Conservation (phyloP, 37 sponge, comb jelly and placozoan genomes). For the Bolinopsis microptera region DNA sequence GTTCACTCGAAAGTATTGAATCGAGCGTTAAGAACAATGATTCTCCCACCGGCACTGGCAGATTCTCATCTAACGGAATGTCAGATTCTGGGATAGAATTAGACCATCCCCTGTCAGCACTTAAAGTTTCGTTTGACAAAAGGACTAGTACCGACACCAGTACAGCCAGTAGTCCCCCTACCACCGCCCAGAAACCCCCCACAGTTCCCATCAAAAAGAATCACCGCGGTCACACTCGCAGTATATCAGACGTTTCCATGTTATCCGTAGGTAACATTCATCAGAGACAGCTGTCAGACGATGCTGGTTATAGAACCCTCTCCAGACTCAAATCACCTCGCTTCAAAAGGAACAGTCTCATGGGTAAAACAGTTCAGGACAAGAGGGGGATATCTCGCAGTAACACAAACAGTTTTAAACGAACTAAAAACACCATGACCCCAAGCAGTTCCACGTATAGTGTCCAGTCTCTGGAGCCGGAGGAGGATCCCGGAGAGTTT, state of each 20-base stretch:
- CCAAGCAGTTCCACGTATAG: conserved; percentile 47
- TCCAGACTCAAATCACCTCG: conserved; percentile 56
- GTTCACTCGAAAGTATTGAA: conserved; percentile 55
- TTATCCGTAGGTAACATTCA: conserved; percentile 34
- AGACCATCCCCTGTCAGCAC: conserved; percentile 27
- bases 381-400: neutral
- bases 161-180: conserved; percentile 1
- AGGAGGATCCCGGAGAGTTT: conserved; percentile 52
- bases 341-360: conserved; percentile 10
- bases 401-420: conserved; percentile 20
- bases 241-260: conserved; percentile 60
- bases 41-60: conserved; percentile 13
- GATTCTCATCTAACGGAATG: conserved; percentile 31
- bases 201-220: neutral
- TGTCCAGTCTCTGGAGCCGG: conserved; percentile 1
- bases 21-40: conserved; percentile 42
- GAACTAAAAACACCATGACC: neutral
- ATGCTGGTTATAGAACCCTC: conserved; percentile 24
- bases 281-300: conserved; percentile 59
- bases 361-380: conserved; percentile 11
- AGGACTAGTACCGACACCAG: neutral
- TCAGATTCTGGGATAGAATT: conserved; percentile 50
- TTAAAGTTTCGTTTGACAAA: conserved; percentile 43
- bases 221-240: conserved; percentile 35
- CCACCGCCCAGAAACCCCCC: conserved; percentile 17